Percentiles rank a stretch among this genome's conserved stretches.
phyloP scores from a whole-genome alignment of 2,888 invertebrate genomes.

The Leptarthrus brevirostris region DNA sequence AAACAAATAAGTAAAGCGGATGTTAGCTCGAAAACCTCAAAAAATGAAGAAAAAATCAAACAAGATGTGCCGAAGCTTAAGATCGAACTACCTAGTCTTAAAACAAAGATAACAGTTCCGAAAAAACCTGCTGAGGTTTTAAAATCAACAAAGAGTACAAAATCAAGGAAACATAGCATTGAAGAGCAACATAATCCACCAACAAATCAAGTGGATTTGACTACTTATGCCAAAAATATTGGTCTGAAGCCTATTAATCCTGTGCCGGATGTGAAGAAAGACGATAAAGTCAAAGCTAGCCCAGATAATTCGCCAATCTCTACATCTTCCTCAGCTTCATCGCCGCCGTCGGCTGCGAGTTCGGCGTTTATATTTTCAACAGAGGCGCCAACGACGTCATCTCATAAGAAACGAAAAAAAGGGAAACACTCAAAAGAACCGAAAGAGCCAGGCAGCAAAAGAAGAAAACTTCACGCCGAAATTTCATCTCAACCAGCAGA shows the following conservation, averaged over 20 bases:
- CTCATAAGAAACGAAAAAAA: slow-evolving; percentile 71
- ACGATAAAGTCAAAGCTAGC: slow-evolving; percentile 57
- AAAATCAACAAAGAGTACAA: slow-evolving; percentile 54
- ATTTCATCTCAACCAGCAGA: slow-evolving; percentile 68
- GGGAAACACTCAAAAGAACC: slow-evolving; percentile 70
- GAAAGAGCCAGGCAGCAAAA: slow-evolving; percentile 65
- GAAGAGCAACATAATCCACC: slow-evolving; percentile 56
- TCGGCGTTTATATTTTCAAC: slow-evolving; percentile 55
- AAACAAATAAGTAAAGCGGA: slow-evolving; percentile 1
- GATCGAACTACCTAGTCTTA: slow-evolving; percentile 61
- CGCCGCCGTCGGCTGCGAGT: slow-evolving; percentile 55
- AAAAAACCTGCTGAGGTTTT: slow-evolving; percentile 31
- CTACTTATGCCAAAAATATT: slow-evolving; percentile 65
- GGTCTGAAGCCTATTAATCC: slow-evolving; percentile 64
- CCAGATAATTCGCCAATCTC: slow-evolving; percentile 61
- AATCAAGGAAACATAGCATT: slow-evolving; percentile 58
- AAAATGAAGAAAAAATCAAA: slow-evolving; percentile 61
- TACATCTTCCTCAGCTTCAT: slow-evolving; percentile 59
- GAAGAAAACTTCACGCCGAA: slow-evolving; percentile 71
- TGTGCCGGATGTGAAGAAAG: slow-evolving; percentile 46
- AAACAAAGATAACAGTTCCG: slow-evolving; percentile 59
- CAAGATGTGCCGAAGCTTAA: slow-evolving; percentile 61
- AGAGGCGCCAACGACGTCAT: slow-evolving; percentile 56
- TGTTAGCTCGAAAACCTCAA: slow-evolving; percentile 15
- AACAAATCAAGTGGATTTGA: slow-evolving; percentile 61